These are phyloP conservation scores for Drosophila willistoni DNA, from an alignment of 1,140 invertebrate species.

Conservation along the genomic window DNA sequence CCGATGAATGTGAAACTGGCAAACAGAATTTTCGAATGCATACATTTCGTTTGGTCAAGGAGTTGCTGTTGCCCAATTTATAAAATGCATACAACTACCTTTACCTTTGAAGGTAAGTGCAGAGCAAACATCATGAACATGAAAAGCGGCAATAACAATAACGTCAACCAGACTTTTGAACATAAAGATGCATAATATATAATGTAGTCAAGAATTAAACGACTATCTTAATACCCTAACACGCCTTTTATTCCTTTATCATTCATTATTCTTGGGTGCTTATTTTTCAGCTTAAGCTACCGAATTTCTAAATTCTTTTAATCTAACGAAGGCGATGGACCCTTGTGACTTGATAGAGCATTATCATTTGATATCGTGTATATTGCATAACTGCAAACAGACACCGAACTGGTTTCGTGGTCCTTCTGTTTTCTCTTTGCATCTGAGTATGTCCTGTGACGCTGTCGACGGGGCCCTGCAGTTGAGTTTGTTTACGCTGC, in stretches of 20 bases:
- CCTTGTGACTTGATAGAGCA: neutral
- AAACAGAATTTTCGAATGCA: slow-evolving; percentile 53
- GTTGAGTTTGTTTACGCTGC: slow-evolving; percentile 77
- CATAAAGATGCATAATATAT: no score
- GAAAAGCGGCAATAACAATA: slow-evolving; percentile 15
- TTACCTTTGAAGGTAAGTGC: slow-evolving; percentile 26
- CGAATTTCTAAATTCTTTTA: no score
- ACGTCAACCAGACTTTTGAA: neutral
- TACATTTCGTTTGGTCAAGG: slow-evolving; percentile 32
- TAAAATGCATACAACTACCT: slow-evolving; percentile 46
- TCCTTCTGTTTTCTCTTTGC: slow-evolving; percentile 8
- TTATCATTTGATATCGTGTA: slow-evolving; percentile 30
- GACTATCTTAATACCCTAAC: no score
- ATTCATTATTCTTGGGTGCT: no score
- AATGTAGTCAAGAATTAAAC: no score
- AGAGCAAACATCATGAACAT: slow-evolving; percentile 47
- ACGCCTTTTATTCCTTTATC: no score
- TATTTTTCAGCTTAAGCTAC: no score
- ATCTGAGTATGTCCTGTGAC: slow-evolving; percentile 36
- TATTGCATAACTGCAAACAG: slow-evolving; percentile 67
- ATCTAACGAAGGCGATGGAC: neutral
- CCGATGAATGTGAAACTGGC: slow-evolving; percentile 30
- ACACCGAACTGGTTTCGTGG: neutral
- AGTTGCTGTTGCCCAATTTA: slow-evolving; percentile 53
- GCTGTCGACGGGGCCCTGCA: slow-evolving; percentile 59